Conservation (phyloP, 2,888 invertebrate genomes). For the Nasonia oneida region DNA sequence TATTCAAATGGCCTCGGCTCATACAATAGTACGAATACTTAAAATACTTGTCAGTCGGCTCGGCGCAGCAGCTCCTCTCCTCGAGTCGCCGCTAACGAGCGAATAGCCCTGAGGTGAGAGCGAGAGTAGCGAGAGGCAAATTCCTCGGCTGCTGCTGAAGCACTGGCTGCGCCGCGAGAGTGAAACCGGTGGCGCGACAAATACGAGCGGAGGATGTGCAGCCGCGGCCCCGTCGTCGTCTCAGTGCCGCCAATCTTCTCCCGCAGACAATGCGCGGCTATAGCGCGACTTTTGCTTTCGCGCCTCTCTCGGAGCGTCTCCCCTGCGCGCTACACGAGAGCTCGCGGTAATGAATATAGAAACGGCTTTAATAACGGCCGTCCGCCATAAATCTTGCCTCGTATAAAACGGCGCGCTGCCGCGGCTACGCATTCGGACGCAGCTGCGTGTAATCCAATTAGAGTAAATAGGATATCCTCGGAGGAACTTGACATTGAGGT, state of each 20-base stretch:
- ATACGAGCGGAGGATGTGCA: background rate
- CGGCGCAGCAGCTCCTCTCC: background rate
- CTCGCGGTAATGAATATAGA: constrained; percentile 53
- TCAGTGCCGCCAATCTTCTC: background rate
- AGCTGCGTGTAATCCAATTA: constrained; percentile 60
- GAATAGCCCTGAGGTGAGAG: constrained; percentile 27
- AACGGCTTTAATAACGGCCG: constrained; percentile 50
- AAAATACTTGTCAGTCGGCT: constrained; percentile 56
- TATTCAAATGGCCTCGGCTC: constrained; percentile 24
- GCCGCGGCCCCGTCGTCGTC: background rate
- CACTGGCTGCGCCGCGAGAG: background rate
- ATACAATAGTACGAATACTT: constrained; percentile 45
- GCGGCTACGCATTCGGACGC: background rate
- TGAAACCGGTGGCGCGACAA: background rate
- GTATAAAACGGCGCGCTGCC: background rate
- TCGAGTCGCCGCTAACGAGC: constrained; percentile 45
- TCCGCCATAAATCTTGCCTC: constrained; percentile 45
- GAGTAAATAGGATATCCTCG: constrained; percentile 49
- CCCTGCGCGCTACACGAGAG: background rate
- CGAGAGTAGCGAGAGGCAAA: constrained; percentile 26
- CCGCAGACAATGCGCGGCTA: background rate
- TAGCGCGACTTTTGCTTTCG: constrained; percentile 42
- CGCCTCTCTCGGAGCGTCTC: constrained; percentile 36
- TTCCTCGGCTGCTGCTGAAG: background rate
- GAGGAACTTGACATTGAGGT: constrained; percentile 49